phyloP scores from a whole-genome alignment of 2,797 vertebrate genomes.

The Eospalax fontanierii region DNA sequence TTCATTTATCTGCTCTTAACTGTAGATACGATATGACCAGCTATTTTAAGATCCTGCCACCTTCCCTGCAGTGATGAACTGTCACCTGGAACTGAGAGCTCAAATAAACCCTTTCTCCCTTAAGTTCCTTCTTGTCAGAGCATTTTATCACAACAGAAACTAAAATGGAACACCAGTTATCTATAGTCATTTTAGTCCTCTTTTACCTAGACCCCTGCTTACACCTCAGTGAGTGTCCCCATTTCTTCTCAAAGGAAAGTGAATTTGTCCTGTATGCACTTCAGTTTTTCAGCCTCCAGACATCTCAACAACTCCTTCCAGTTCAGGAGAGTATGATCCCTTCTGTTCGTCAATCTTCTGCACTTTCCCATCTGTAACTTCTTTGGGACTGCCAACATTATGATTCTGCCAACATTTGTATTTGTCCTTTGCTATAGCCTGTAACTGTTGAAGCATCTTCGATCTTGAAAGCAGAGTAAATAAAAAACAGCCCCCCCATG shows the following conservation, averaged over 20 bases:
- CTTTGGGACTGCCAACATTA: too few relatives aligned
- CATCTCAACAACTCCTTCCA: background rate
- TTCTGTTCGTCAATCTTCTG: constrained; percentile 3
- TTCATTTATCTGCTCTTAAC: background rate
- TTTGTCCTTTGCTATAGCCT: background rate
- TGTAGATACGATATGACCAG: too few relatives aligned
- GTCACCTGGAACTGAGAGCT: background rate
- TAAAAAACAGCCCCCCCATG: background rate
- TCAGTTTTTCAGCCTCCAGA: background rate
- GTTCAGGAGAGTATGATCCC: background rate
- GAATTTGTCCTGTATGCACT: background rate
- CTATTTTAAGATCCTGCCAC: background rate
- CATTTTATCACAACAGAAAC: background rate
- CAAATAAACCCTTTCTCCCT: background rate
- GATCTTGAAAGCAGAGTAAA: constrained; percentile 30
- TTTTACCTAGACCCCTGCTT: background rate
- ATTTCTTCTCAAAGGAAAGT: background rate
- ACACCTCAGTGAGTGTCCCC: background rate
- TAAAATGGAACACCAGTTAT: background rate
- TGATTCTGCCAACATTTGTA: background rate
- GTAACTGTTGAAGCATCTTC: background rate
- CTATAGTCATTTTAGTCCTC: background rate
- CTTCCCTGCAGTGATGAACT: background rate
- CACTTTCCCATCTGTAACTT: background rate
- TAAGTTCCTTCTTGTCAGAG: background rate